These are phyloP conservation scores for Chymomyza caudatula DNA, from an alignment of 2,888 invertebrate species.

Conservation along the genomic window DNA sequence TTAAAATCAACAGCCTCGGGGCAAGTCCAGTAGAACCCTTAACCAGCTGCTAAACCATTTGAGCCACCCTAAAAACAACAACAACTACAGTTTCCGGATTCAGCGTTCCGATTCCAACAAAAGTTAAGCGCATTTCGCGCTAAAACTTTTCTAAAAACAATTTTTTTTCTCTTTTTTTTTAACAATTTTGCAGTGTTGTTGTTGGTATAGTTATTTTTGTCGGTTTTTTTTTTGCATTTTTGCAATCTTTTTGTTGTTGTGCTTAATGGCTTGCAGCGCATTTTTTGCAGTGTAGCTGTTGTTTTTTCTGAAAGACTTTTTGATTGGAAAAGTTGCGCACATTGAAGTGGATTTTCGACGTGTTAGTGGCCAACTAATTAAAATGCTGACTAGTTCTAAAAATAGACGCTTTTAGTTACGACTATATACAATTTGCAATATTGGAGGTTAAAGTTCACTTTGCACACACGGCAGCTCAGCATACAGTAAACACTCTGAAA, in stretches of 20 bases:
- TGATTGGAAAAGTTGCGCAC: conserved; percentile 42
- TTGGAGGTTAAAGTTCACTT: background rate
- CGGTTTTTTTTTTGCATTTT: background rate
- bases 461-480: background rate
- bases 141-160: background rate
- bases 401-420: background rate
- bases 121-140: background rate
- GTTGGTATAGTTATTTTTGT: background rate
- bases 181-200: no score
- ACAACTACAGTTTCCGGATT: background rate
- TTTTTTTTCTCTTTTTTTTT: background rate
- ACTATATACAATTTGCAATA: background rate
- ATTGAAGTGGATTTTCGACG: conserved; percentile 8
- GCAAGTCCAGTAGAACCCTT: background rate
- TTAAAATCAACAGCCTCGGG: background rate
- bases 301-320: conserved; percentile 33
- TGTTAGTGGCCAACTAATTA: background rate
- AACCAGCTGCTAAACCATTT: background rate
- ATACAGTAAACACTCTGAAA: no score
- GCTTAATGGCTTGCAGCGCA: background rate
- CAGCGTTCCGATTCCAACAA: background rate
- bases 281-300: background rate
- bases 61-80: background rate
- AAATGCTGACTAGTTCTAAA: background rate
- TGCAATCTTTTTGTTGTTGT: background rate